A percentile compares a stretch with the other conserved stretches of the same genome.
These are phyloP conservation scores for Drosophila watanabei DNA, from an alignment of 1,140 invertebrate species.

Conservation along the genomic window DNA sequence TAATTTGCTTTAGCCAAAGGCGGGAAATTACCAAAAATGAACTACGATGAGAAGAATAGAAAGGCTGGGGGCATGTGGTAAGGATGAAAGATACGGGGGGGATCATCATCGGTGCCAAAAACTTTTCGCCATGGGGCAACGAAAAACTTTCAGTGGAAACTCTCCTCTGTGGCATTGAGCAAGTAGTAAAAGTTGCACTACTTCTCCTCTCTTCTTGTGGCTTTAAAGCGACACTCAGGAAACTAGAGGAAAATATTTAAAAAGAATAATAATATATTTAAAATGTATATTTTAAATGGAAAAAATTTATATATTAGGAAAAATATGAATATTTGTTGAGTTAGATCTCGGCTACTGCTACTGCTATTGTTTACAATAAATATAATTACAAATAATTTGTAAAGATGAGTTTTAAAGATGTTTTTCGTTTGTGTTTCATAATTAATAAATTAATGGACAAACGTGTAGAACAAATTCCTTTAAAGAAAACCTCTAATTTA, in stretches of 20 bases:
- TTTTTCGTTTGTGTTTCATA: too few species aligned
- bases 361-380: too few species aligned
- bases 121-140: conserved; percentile 30
- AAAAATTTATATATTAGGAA: too few species aligned
- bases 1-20: conserved; percentile 61
- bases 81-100: background rate
- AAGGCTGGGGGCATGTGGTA: background rate
- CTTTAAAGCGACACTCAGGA: background rate
- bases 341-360: too few species aligned
- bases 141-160: conserved; percentile 57
- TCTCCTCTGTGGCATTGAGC: conserved; percentile 29
- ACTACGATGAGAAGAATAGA: conserved; percentile 36
- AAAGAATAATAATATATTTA: too few species aligned
- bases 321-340: too few species aligned
- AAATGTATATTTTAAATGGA: too few species aligned
- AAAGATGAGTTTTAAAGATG: too few species aligned
- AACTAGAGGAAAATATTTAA: background rate
- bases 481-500: background rate
- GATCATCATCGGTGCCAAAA: conserved; percentile 26
- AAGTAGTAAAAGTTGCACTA: conserved; percentile 36
- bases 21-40: conserved; percentile 75
- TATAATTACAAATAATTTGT: too few species aligned
- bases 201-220: background rate
- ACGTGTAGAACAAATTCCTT: background rate
- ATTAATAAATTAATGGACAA: background rate